Evolutionary conservation across 2,113 vertebrate species (phyloP).

Genomic region (Cyprinodon tularosa): DNA sequence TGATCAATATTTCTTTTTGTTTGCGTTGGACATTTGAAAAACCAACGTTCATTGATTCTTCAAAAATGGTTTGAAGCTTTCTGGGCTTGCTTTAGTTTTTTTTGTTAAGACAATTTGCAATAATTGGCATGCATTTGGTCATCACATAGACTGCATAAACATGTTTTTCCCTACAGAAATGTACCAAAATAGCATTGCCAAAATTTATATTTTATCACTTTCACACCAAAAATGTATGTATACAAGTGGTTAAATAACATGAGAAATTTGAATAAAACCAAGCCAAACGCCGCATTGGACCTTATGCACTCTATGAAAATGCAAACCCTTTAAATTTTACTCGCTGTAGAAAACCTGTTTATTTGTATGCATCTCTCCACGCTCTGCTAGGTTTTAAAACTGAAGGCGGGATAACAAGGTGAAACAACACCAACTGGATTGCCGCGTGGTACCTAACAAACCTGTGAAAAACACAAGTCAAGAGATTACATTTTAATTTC

Average conservation of each 20-base stretch:
- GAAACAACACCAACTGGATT: constrained; percentile 40
- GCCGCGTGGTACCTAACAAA: constrained; percentile 29
- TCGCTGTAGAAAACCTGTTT: constrained; percentile 20
- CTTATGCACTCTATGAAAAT: constrained; percentile 35
- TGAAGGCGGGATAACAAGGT: constrained; percentile 44
- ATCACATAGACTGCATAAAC: background rate
- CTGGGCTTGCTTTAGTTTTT: too few relatives aligned
- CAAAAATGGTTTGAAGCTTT: too few relatives aligned
- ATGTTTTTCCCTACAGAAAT: background rate
- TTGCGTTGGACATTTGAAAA: background rate
- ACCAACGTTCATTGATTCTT: background rate
- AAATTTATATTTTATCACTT: background rate
- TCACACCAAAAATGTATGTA: constrained; percentile 14
- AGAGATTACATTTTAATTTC: constrained; percentile 55
- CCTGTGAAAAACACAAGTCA: constrained; percentile 37
- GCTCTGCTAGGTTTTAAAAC: constrained; percentile 28
- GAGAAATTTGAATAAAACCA: constrained; percentile 8
- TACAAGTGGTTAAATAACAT: constrained; percentile 28
- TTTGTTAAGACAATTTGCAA: background rate
- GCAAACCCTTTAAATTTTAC: constrained; percentile 40
- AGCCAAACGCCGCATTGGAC: constrained; percentile 22
- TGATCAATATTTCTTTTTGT: too few relatives aligned
- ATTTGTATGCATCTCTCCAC: constrained; percentile 15
- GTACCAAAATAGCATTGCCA: constrained; percentile 11
- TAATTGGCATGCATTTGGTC: too few relatives aligned